Conservation (phyloP, 1,140 invertebrate species). For the Drosophila nebulosa region DNA sequence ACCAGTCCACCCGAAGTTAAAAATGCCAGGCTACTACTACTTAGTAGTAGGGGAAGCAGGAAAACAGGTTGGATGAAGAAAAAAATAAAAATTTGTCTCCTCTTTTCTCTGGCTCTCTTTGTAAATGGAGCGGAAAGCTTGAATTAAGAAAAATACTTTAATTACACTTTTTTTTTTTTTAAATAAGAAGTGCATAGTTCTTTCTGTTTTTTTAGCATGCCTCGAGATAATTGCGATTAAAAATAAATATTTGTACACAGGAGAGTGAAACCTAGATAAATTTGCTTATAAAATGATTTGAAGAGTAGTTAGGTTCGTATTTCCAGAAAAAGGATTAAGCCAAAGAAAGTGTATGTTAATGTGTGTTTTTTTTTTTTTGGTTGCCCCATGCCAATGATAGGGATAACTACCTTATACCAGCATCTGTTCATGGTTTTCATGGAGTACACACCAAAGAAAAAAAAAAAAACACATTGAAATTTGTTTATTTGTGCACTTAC, state of each 20-base stretch:
- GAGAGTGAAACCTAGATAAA: too few relatives aligned
- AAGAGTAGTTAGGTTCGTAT: too few relatives aligned
- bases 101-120: not conserved
- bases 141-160: not conserved
- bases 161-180: not conserved
- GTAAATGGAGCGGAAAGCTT: not conserved
- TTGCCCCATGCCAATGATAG: not conserved
- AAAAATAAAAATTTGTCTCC: not conserved
- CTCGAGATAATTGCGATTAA: too few relatives aligned
- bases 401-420: not conserved
- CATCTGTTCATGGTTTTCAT: constrained; percentile 38
- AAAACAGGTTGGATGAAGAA: not conserved
- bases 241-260: too few relatives aligned
- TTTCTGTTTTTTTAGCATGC: not conserved
- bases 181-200: not conserved
- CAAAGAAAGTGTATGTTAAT: not conserved
- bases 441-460: constrained; percentile 22
- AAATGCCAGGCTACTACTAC: not conserved
- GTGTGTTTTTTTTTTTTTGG: not conserved
- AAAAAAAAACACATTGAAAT: constrained; percentile 33
- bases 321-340: too few relatives aligned
- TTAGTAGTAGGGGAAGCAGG: not conserved
- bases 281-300: too few relatives aligned
- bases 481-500: constrained; percentile 66
- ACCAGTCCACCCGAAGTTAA: not conserved